Evolutionary conservation across 2,797 vertebrate species (phyloP).

Genomic region (Tenualosa ilisha): DNA sequence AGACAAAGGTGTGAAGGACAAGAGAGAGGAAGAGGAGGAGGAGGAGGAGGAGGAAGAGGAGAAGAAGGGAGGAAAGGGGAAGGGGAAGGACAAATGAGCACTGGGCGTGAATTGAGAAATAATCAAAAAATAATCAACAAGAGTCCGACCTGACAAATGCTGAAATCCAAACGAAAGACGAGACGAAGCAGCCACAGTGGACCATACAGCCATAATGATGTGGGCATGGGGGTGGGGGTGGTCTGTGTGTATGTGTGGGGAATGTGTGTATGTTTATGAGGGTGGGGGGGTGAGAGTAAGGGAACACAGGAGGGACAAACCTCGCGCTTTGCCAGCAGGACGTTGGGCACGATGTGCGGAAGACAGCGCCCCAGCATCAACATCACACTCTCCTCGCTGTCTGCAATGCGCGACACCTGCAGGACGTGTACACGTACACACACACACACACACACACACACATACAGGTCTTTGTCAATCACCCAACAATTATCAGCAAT

Average conservation of each 20-base stretch:
- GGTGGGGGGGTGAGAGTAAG: neutral
- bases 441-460: constrained; percentile 7
- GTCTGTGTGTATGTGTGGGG: neutral
- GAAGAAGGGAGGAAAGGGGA: constrained; percentile 20
- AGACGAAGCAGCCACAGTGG: constrained; percentile 28
- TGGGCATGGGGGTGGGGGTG: neutral
- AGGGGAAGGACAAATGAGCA: constrained; percentile 61
- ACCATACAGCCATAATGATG: constrained; percentile 33
- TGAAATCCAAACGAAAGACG: constrained; percentile 51
- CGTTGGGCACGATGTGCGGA: constrained; percentile 97
- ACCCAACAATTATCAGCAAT: neutral
- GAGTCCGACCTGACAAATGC: constrained; percentile 30
- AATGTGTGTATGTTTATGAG: neutral
- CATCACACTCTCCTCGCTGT: constrained; percentile 96
- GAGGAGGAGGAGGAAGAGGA: constrained; percentile 35
- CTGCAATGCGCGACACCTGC: constrained; percentile 95
- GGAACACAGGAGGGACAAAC: constrained; percentile 64
- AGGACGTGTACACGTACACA: neutral
- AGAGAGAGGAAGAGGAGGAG: constrained; percentile 29
- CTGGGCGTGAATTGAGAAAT: constrained; percentile 46
- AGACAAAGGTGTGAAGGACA: constrained; percentile 56
- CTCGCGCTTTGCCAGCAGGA: constrained; percentile 97
- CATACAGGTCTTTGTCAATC: neutral
- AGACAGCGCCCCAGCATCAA: constrained; percentile 97
- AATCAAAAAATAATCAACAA: constrained; percentile 43